phyloP scores from a whole-genome alignment of 2,797 vertebrate species.

The Acanthurus lineatus region DNA sequence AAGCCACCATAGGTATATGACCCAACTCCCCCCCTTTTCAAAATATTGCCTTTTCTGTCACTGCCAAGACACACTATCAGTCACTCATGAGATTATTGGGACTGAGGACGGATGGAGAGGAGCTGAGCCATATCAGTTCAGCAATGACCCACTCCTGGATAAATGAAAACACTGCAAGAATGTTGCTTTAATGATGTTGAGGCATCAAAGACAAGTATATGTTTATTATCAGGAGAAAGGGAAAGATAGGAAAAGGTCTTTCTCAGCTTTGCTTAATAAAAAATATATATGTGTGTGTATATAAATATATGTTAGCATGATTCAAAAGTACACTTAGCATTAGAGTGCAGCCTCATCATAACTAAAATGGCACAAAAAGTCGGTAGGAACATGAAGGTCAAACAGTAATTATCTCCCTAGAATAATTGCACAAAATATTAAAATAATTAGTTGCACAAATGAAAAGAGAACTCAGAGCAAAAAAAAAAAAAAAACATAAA shows the following conservation, averaged over 20 bases:
- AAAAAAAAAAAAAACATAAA: slow-evolving; percentile 8
- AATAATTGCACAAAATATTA: slow-evolving; percentile 28
- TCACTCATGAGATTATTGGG: slow-evolving; percentile 62
- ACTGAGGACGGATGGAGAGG: slow-evolving; percentile 67
- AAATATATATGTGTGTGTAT: too few relatives aligned
- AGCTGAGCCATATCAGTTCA: slow-evolving; percentile 57
- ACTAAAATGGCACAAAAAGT: slow-evolving; percentile 30
- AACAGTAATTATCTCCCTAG: slow-evolving; percentile 41
- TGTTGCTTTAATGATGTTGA: slow-evolving; percentile 47
- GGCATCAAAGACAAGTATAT: slow-evolving; percentile 25
- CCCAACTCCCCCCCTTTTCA: slow-evolving; percentile 55
- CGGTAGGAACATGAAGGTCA: slow-evolving; percentile 28
- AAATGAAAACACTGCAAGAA: slow-evolving; percentile 53
- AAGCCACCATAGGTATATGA: slow-evolving; percentile 59
- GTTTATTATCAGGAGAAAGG: background rate
- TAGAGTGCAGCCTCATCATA: slow-evolving; percentile 2
- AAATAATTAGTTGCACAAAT: slow-evolving; percentile 28
- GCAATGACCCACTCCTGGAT: slow-evolving; percentile 42
- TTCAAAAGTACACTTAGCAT: slow-evolving; percentile 31
- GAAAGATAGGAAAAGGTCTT: slow-evolving; percentile 12
- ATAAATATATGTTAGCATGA: slow-evolving; percentile 3
- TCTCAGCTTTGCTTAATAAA: slow-evolving; percentile 13
- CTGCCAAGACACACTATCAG: slow-evolving; percentile 80
- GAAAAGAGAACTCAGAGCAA: background rate
- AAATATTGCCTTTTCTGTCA: slow-evolving; percentile 81